phyloP scores from a whole-genome alignment of 2,113 vertebrate genomes.

The pig (Sus scrofa) region T2T-Sscrofa CM000816.6:21405501-21406000 shows the following conservation, averaged over 20 bases:
- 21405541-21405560: slow-evolving; percentile 24
- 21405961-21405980: neutral
- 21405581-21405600: too few relatives aligned
- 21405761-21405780: slow-evolving; percentile 7
- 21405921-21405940: neutral
- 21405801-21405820: neutral
- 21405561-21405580: slow-evolving; percentile 48
- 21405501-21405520: too few relatives aligned
- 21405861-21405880: neutral
- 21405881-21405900: neutral
- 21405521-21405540: too few relatives aligned
- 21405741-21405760: neutral
- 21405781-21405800: slow-evolving; percentile 9
- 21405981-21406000: neutral
- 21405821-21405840: slow-evolving; percentile 12
- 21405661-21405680: too few relatives aligned
- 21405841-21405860: neutral
- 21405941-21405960: neutral
- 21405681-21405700: too few relatives aligned
- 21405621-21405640: too few relatives aligned
- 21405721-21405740: slow-evolving; percentile 64
- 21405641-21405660: too few relatives aligned
- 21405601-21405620: too few relatives aligned
- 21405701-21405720: slow-evolving; percentile 53
- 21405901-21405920: neutral